phyloP scores from a whole-genome alignment of 2,888 invertebrate species.

The Stratiomys singularior region DNA sequence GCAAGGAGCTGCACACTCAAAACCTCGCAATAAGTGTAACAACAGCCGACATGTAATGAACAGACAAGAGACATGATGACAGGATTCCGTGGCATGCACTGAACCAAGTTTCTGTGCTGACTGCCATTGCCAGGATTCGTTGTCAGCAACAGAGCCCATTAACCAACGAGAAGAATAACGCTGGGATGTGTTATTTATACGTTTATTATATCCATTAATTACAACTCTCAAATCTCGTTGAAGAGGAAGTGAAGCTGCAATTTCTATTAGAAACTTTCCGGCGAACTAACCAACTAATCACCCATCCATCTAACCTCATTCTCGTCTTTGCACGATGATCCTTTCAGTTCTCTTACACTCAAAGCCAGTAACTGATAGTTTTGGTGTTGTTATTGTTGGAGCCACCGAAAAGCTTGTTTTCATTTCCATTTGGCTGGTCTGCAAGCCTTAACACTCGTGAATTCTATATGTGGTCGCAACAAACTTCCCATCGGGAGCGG shows the following conservation, averaged over 20 bases:
- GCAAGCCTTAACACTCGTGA: not conserved
- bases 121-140: conserved; percentile 2
- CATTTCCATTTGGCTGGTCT: not conserved
- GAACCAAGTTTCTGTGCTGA: conserved; percentile 7
- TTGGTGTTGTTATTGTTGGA: not conserved
- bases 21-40: not conserved
- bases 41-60: not conserved
- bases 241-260: conserved; percentile 43
- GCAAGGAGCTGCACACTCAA: too few relatives aligned
- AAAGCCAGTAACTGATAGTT: not conserved
- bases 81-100: conserved; percentile 25
- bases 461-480: conserved; percentile 13
- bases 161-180: not conserved
- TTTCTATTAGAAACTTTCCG: conserved; percentile 50
- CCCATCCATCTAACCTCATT: not conserved
- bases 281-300: not conserved
- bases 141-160: conserved; percentile 22
- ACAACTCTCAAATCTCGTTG: conserved; percentile 44
- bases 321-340: conserved; percentile 20
- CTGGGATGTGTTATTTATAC: conserved; percentile 39
- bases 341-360: not conserved
- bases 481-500: too few relatives aligned
- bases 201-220: conserved; percentile 50
- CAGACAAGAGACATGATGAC: conserved; percentile 11
- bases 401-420: not conserved